Evolutionary conservation across 2,797 vertebrate genomes (phyloP).

Genomic region (Hoplostethus mediterraneus): DNA sequence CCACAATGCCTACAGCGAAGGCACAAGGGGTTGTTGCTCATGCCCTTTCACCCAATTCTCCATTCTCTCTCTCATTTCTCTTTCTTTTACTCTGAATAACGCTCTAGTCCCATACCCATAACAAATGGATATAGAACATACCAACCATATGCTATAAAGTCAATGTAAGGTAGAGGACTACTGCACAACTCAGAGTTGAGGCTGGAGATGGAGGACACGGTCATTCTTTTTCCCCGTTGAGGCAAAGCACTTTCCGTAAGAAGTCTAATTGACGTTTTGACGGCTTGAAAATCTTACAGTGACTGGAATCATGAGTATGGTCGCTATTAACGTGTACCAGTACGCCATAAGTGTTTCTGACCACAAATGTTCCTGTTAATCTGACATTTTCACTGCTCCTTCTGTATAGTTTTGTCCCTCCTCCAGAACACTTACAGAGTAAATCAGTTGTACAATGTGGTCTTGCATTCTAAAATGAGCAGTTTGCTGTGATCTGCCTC

Average conservation of each 20-base stretch:
- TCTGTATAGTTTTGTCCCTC: conserved; percentile 13
- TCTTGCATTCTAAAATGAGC: conserved; percentile 27
- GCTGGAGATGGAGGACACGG: neutral
- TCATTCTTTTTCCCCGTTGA: conserved; percentile 15
- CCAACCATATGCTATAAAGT: neutral
- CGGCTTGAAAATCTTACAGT: conserved; percentile 7
- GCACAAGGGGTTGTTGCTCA: neutral
- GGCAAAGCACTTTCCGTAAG: conserved; percentile 60
- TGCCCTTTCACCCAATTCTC: neutral
- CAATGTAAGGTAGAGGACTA: neutral
- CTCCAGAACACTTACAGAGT: conserved; percentile 21
- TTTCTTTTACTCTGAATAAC: neutral
- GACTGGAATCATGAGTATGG: neutral
- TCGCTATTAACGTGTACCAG: neutral
- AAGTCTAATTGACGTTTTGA: conserved; percentile 3
- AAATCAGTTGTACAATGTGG: conserved; percentile 10
- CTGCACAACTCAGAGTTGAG: conserved; percentile 5
- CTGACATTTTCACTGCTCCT: conserved; percentile 6
- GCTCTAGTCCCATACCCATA: neutral
- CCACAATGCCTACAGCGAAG: neutral
- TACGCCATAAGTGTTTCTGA: conserved; percentile 5
- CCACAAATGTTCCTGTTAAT: neutral
- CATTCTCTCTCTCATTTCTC: neutral
- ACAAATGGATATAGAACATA: neutral
- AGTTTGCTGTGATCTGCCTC: conserved; percentile 59